Conservation (phyloP, 2,113 vertebrate genomes). For the Pionites leucogaster region DNA sequence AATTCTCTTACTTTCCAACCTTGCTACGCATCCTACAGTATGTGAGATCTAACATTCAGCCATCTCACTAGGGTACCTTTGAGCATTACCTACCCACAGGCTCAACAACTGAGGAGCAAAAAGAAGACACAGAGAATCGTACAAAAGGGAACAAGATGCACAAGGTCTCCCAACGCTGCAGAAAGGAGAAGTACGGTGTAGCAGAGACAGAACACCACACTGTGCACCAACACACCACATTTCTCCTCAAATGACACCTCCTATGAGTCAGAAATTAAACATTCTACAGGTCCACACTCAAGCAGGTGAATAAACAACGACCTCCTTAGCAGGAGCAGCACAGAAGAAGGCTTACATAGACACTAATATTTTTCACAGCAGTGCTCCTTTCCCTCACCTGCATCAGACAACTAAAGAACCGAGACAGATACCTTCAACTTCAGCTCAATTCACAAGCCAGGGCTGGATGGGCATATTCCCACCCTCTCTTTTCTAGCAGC, state of each 20-base stretch:
- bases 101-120: background rate
- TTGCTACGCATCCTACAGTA: fast-evolving
- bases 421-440: background rate
- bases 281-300: background rate
- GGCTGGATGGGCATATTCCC: background rate
- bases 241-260: background rate
- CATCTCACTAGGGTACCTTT: background rate
- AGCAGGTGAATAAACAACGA: background rate
- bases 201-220: background rate
- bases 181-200: background rate
- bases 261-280: background rate
- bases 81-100: background rate
- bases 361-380: background rate
- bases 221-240: background rate
- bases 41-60: background rate
- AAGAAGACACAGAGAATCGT: background rate
- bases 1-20: background rate
- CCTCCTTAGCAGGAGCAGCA: background rate
- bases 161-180: background rate
- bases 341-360: background rate
- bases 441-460: background rate
- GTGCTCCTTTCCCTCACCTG: background rate
- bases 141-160: background rate
- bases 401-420: background rate
- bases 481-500: background rate